Evolutionary conservation across 2,888 invertebrate genomes (phyloP).

Genomic region (Charanyca ferruginea): DNA sequence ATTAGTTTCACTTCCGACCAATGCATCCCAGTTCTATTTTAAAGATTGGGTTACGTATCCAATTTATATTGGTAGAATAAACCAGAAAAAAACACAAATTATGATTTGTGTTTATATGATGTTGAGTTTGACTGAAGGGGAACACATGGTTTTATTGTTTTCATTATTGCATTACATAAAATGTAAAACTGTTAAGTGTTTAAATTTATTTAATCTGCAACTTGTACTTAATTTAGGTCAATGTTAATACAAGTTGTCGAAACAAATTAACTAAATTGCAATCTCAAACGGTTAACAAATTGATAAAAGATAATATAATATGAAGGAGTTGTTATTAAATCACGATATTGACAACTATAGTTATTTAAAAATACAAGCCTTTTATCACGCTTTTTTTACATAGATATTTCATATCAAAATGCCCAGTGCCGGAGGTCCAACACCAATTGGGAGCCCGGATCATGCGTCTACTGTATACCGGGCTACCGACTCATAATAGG

Average conservation of each 20-base stretch:
- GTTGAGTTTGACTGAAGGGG: constrained; percentile 1
- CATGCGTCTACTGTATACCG: too few species aligned
- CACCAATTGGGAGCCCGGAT: too few species aligned
- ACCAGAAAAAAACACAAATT: too few species aligned
- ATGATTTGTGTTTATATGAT: not conserved
- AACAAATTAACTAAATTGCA: constrained; percentile 51
- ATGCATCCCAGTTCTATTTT: too few species aligned
- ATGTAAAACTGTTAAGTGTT: not conserved
- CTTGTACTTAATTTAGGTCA: constrained; percentile 40
- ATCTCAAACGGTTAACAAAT: constrained; percentile 34
- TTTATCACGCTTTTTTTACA: too few species aligned
- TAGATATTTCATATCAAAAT: too few species aligned
- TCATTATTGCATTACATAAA: not conserved
- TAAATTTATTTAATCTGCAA: constrained; percentile 31
- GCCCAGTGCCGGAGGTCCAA: too few species aligned
- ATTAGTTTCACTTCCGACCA: too few species aligned
- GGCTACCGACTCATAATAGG: too few species aligned
- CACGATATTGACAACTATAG: not conserved
- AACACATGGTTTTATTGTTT: not conserved
- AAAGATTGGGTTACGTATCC: too few species aligned
- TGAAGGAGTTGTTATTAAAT: constrained; percentile 16
- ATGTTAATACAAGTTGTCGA: constrained; percentile 42
- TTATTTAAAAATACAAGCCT: too few species aligned
- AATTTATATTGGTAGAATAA: too few species aligned
- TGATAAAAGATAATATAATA: constrained; percentile 53